Base-by-base conservation (phyloP, 1,140 invertebrate species). In the Thaumatotibia leucotreta region DNA sequence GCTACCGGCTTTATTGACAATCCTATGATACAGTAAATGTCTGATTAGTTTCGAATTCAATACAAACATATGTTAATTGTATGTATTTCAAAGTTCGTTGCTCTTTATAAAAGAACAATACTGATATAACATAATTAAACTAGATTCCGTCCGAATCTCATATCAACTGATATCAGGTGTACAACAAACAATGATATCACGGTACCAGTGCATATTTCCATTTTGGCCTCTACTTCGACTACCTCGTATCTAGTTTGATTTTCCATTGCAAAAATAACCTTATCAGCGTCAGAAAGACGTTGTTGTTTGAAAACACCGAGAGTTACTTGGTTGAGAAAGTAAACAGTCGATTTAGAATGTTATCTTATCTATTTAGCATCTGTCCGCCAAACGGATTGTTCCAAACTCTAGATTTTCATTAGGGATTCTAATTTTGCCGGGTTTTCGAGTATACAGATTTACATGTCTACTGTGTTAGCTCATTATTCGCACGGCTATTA, bases 361-460 rank as follows among this genome's bases (percentile, higher is more conserved):
- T 84, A 86, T 85, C 83, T 86, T 84, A 85, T 86, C 85, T 72
- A 58, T 61, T n/a, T 58, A 65, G 33, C 61, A 58, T 58, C 52
- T 58, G 23, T 58, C 14, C n/a, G 52, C 23, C 29, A 58, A 58
- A 45, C 17, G 39, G 39, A 45, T 45, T 45, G 39, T 45, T 45
- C 20, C 17, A 5, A 45, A 45, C 17, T 45, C 4, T 45, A 45
- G 39, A 45, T 20, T 1, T 45, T 6, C 5, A 45, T 17, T 8
- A 9, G 5, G 20, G 39, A 39, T 27, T 17, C 20, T 49, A 10
- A 22, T 64, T 64, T 64, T n/a, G n/a, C 20, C 49, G 29, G 33
- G 22, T 64, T 45, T 8, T n/a, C n/a, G n/a, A n/a, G 20, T 29
- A 29, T 29, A 5, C 14, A 63, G 20, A 65, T 73, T n/a, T n/a